Evolutionary conservation across 2,888 invertebrate species (phyloP), one percentile per base, ranked within the genome.

Genomic region (Bombyx huttoni): DNA sequence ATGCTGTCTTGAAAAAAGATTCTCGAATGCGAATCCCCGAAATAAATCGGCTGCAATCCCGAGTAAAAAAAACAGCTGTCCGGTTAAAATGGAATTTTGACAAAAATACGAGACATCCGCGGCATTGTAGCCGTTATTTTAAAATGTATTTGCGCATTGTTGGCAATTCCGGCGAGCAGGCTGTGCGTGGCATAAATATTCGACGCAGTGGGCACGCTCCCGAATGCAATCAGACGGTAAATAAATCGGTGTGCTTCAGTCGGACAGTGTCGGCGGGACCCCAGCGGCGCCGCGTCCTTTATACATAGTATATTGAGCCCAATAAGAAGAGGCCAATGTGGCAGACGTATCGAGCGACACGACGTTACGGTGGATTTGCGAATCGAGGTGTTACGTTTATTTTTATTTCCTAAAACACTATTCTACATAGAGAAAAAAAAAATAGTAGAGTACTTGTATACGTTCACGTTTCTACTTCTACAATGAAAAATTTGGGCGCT

Each of bases 251-350:
- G 69, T 66, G 73, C 75, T 75, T 80, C 74, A 73, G 74, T 68
- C 68, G 67, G 60, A 60, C 70, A 63, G 65, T 66, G 70, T 71
- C 70, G 64, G 74, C 68, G 68, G 74, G 75, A 72, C 75, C 79
- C 78, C 75, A 72, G 73, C 75, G 68, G 75, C 68, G 77, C 66
- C 64, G 71, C 66, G 75, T 78, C 40, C 8, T 40, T 40, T 40
- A 40, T 40, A 24, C 24, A 24, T 24, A 72, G 77, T 86, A 85
- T 85, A 85, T 86, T 78, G 78, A 72, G 75, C 72, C 80, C 70
- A 84, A 86, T 86, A 84, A 78, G 79, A 81, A 78, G 72, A 74
- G 73, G 66, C 76, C 78, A 76, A 81, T 78, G 80, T 80, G 78
- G 78, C 80, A 78, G 74, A 73, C 75, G 78, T 78, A 82, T 81